Evolutionary conservation across 2,113 vertebrate genomes (phyloP).

Genomic region (Protobothrops mucrosquamatus): DNA sequence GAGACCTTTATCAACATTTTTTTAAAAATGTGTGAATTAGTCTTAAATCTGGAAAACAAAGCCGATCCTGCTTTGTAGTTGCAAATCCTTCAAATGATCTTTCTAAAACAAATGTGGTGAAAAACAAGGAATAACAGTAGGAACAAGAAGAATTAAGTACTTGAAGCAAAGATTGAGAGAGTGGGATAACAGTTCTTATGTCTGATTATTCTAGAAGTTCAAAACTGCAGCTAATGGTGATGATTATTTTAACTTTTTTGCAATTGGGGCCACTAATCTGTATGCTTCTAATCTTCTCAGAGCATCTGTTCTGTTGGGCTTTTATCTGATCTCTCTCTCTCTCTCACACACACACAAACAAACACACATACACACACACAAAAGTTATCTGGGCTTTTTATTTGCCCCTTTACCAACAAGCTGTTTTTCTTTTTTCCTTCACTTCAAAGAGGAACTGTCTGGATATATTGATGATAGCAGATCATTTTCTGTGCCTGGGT

Average conservation of each 20-base stretch:
- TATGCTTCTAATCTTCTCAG: conserved; percentile 71
- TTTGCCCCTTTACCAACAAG: conserved; percentile 38
- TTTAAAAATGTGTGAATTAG: not conserved
- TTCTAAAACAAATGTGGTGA: conserved; percentile 27
- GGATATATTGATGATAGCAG: not conserved
- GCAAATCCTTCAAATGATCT: conserved; percentile 1
- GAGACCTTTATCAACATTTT: not conserved
- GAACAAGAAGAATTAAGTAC: conserved; percentile 45
- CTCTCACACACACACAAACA: not conserved
- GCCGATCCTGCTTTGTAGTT: not conserved
- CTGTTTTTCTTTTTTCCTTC: conserved; percentile 17
- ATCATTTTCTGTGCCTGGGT: not conserved
- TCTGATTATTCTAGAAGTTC: conserved; percentile 61
- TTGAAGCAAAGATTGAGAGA: conserved; percentile 20
- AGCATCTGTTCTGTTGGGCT: conserved; percentile 56
- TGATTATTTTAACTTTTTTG: conserved; percentile 22
- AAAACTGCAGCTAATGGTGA: conserved; percentile 55
- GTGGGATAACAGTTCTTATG: conserved; percentile 26
- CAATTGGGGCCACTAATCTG: conserved; percentile 62
- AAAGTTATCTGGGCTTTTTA: conserved; percentile 47
- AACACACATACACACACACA: not conserved
- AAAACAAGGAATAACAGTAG: conserved; percentile 29
- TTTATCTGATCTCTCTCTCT: conserved; percentile 65
- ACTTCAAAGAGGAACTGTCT: not conserved
- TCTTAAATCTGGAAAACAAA: not conserved